Percentiles rank a stretch among this genome's conserved stretches.
phyloP scores from a whole-genome alignment of 2,888 invertebrate species.

The Adineta ricciae region DNA sequence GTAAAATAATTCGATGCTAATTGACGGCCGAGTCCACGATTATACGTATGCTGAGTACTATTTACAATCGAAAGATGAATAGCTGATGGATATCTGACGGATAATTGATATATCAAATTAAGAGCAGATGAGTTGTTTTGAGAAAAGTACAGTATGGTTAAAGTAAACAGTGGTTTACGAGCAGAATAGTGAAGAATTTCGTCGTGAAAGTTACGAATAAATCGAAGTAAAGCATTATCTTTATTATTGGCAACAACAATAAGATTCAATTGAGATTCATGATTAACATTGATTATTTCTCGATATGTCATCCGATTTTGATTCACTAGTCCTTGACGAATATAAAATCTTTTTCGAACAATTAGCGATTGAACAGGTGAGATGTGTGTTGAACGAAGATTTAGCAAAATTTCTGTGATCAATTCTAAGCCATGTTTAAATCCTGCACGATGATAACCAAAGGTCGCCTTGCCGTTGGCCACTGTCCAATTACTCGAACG shows the following conservation, averaged over 20 bases:
- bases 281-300: not conserved
- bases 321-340: not conserved
- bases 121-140: not conserved
- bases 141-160: not conserved
- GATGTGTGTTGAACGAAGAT: not conserved
- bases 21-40: not conserved
- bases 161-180: not conserved
- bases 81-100: not conserved
- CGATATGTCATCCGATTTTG: not conserved
- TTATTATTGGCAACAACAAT: conserved; percentile 14
- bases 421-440: not conserved
- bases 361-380: no score
- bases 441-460: not conserved
- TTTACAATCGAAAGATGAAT: not conserved
- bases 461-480: not conserved
- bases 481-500: not conserved
- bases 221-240: not conserved
- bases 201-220: not conserved
- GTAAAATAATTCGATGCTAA: not conserved
- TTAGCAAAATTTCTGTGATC: not conserved
- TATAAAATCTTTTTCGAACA: not conserved
- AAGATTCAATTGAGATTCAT: not conserved
- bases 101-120: not conserved
- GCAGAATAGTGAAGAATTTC: not conserved
- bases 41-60: not conserved